Base-by-base conservation (phyloP, 1,140 invertebrate species). In the Drosophila dunni region DNA sequence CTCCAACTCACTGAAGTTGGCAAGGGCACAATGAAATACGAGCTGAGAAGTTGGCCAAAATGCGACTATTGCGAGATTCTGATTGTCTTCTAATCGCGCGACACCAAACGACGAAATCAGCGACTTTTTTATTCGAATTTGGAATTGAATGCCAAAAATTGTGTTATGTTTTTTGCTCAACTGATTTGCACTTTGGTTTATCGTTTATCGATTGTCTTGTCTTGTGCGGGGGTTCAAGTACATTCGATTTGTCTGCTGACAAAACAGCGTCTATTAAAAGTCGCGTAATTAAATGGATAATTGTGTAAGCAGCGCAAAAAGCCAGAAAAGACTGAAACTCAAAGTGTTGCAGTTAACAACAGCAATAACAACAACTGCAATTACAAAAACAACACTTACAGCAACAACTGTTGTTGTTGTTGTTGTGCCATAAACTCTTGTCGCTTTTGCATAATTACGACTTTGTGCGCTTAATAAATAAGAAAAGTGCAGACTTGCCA, bases 371-470 rank as follows among this genome's bases (percentile, higher is more conserved):
- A 34, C 34, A 34, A 8, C 36, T 53, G n/a, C 24, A 57, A 46
- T 40, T 73, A 34, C 13, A 3, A 9, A 5, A 29, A 24, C 11
- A 13, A 8, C 9, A 0, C 10, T 11, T 17, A 34, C 42, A 60
- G 34, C 24, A 7, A 29, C 24, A 11, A 5, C 29, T 58, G 56
- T 58, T 54, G 51, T 51, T 48, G 46, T 44, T 44, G 40, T 63
- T 58, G 64, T 54, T 72, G 60, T 17, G 33, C 61, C 72, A 70
- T 64, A 75, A 75, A 70, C 66, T 75, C 51, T 58, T 75, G 72
- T 75, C 72, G 67, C 60, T 56, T 84, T 86, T 86, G 79, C 82
- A 88, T 86, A 88, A 86, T 86, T 88, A 77, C 83, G 75, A 82
- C 64, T 76, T 74, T 62, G 67, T 68, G 51, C 57, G 82, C 71